phyloP scores from a whole-genome alignment of 37 sponge, comb jelly and placozoan species.

The Corticium candelabrum region DNA sequence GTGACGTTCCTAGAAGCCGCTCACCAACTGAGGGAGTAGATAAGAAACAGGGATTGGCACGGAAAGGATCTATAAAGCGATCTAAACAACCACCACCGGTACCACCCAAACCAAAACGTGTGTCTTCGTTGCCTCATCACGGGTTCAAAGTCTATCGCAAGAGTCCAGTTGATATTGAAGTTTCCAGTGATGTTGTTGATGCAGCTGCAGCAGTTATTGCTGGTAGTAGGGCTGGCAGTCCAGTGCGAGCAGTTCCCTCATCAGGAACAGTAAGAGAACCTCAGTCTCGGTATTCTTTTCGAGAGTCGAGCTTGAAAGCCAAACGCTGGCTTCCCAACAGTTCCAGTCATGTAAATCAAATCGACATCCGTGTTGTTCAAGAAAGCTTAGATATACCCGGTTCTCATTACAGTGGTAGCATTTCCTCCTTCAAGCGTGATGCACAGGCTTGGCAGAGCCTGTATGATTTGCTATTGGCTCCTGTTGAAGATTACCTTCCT shows the following conservation, averaged over 20 bases:
- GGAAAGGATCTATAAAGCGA: not conserved
- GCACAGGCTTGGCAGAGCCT: slow-evolving; percentile 14
- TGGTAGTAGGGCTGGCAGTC: not conserved
- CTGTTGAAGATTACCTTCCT: slow-evolving; percentile 69
- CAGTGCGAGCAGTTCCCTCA: not conserved
- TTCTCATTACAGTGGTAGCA: not conserved
- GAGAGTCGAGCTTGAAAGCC: not conserved
- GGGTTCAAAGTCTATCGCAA: too few relatives aligned
- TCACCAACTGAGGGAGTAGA: not conserved
- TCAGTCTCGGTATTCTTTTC: not conserved
- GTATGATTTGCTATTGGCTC: slow-evolving; percentile 71
- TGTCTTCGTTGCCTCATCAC: too few relatives aligned
- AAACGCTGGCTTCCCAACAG: not conserved
- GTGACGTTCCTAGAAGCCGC: not conserved
- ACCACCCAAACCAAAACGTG: not conserved
- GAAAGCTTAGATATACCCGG: not conserved
- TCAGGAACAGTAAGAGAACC: not conserved
- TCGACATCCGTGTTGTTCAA: not conserved
- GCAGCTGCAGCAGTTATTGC: not conserved
- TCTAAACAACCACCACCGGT: not conserved
- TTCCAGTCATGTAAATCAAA: not conserved
- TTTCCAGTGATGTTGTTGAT: not conserved
- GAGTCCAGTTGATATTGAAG: not conserved
- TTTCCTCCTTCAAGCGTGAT: not conserved
- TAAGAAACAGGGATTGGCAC: not conserved